A percentile compares a stretch with the other conserved stretches of the same genome.
phyloP scores from a whole-genome alignment of 35 echinoderm and acorn worm species.

The Diadema setosum region DNA sequence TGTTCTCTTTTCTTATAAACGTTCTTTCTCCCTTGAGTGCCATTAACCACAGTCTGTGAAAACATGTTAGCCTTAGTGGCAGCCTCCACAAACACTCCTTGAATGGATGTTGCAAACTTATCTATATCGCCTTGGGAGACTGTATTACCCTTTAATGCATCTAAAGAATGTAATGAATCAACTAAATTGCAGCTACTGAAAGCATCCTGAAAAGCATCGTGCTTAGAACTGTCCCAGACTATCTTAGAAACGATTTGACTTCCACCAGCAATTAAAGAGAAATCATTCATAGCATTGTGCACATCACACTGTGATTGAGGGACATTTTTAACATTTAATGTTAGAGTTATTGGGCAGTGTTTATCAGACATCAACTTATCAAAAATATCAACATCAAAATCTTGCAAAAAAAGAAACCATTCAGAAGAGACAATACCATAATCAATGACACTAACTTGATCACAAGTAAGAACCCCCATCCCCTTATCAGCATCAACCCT shows the following conservation, averaged over 20 bases:
- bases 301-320: background rate
- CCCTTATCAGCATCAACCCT: background rate
- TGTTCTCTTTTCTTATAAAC: background rate
- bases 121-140: background rate
- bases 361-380: constrained; percentile 26
- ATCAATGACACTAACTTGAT: constrained; percentile 9
- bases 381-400: constrained; percentile 17
- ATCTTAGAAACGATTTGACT: background rate
- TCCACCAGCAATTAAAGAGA: background rate
- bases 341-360: constrained; percentile 22
- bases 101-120: background rate
- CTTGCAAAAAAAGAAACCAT: background rate
- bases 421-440: background rate
- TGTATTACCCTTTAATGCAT: background rate
- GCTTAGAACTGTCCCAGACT: background rate
- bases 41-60: background rate
- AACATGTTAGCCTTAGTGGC: background rate
- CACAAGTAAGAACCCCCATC: background rate
- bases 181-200: background rate
- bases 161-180: background rate
- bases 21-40: background rate
- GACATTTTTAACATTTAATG: background rate
- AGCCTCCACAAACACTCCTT: background rate
- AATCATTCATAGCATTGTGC: background rate
- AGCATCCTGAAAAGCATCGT: background rate